Evolutionary conservation across 2,888 invertebrate species (phyloP).

Genomic region (Neocrepidodera transversa): DNA sequence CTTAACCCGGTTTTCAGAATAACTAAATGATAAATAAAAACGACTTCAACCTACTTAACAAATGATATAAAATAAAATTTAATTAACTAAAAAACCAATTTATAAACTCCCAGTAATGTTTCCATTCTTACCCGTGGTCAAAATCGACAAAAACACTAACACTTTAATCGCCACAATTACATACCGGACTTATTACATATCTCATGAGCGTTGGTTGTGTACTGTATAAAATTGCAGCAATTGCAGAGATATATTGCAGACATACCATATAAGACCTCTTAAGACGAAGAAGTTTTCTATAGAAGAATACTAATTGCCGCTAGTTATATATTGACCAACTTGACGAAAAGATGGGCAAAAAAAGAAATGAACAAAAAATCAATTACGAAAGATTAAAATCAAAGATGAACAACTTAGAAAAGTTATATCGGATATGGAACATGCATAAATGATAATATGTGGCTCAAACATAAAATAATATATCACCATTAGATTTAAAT

Average conservation of each 20-base stretch:
- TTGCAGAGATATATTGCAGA: slow-evolving; percentile 32
- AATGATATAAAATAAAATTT: background rate
- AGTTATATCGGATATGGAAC: too few relatives aligned
- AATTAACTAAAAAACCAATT: background rate
- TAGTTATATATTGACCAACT: slow-evolving; percentile 43
- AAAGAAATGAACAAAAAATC: background rate
- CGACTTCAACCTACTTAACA: background rate
- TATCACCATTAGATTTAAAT: too few relatives aligned
- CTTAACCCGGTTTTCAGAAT: slow-evolving; percentile 20
- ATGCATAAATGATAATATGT: too few relatives aligned
- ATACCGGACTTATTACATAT: slow-evolving; percentile 2
- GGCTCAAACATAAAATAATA: too few relatives aligned
- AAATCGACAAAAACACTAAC: slow-evolving; percentile 4
- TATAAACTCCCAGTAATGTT: background rate
- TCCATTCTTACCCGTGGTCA: slow-evolving; percentile 1
- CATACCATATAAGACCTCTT: slow-evolving; percentile 38
- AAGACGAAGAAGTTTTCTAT: slow-evolving; percentile 33
- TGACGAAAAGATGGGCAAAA: slow-evolving; percentile 19
- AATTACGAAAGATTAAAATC: too few relatives aligned
- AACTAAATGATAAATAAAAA: background rate
- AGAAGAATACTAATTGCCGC: slow-evolving; percentile 38
- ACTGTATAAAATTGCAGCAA: slow-evolving; percentile 13
- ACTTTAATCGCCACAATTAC: background rate
- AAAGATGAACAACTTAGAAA: too few relatives aligned
- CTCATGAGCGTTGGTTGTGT: slow-evolving; percentile 2